Percentiles rank a stretch among this genome's conserved stretches.
phyloP scores from a whole-genome alignment of 2,113 vertebrate genomes.

The Sapajus apella region DNA sequence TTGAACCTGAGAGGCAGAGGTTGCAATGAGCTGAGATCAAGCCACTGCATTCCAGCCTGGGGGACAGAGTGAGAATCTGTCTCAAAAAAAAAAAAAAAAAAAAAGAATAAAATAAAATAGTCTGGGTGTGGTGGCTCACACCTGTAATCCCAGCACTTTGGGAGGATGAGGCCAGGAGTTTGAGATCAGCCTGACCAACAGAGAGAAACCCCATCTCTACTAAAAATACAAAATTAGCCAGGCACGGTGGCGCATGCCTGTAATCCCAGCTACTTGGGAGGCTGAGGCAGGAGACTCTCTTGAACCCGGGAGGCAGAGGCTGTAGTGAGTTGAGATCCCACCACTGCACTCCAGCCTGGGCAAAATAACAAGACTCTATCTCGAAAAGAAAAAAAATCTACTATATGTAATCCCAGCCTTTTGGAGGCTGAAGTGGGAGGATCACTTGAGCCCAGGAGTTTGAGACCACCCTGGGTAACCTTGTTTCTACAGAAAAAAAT shows the following conservation, averaged over 20 bases:
- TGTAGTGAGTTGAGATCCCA: background rate
- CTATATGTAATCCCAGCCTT: too few relatives aligned
- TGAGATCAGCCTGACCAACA: background rate
- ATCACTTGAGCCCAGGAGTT: too few relatives aligned
- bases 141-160: background rate
- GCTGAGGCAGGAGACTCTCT: background rate
- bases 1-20: too few relatives aligned
- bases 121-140: fast-evolving
- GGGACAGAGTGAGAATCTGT: too few relatives aligned
- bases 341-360: background rate
- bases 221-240: background rate
- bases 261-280: background rate
- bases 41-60: too few relatives aligned
- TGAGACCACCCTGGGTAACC: too few relatives aligned
- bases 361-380: background rate
- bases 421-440: too few relatives aligned
- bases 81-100: too few relatives aligned
- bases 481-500: too few relatives aligned
- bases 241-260: background rate
- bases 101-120: background rate
- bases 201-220: background rate
- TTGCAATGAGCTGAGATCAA: too few relatives aligned
- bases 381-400: background rate
- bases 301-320: background rate
- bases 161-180: background rate